A percentile compares a stretch with the other conserved stretches of the same genome.
Conservation (phyloP, 2,888 invertebrate species). For the Pristionchus arcanus region DNA sequence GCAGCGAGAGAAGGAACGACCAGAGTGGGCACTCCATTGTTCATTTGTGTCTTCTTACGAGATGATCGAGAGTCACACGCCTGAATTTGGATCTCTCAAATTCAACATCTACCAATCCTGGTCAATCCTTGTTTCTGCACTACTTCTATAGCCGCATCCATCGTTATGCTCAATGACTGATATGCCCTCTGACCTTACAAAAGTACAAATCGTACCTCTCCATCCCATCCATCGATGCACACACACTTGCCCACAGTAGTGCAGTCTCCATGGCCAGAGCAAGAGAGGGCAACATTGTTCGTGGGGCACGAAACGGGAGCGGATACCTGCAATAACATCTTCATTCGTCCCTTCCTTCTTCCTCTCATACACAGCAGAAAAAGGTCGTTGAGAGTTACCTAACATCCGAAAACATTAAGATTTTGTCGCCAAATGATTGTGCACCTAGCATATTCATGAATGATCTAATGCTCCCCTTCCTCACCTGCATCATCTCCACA, state of each 20-base stretch:
- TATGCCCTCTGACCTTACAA: too few species aligned
- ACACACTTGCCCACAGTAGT: slow-evolving; percentile 80
- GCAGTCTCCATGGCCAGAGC: slow-evolving; percentile 91
- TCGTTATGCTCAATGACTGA: background rate
- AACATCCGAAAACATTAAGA: too few species aligned
- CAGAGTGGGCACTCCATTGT: slow-evolving; percentile 30
- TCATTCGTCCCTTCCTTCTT: background rate
- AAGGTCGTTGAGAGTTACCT: too few species aligned
- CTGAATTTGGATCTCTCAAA: background rate
- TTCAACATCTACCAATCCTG: background rate
- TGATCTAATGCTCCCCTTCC: background rate
- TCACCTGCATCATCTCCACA: slow-evolving; percentile 68
- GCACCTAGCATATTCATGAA: too few species aligned
- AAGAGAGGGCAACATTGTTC: slow-evolving; percentile 91
- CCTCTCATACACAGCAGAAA: background rate
- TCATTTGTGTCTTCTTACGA: background rate
- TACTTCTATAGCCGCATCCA: background rate
- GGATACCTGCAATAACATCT: slow-evolving; percentile 62
- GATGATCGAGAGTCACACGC: slow-evolving; percentile 53
- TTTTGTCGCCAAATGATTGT: too few species aligned
- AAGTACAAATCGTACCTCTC: slow-evolving; percentile 63
- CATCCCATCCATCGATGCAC: slow-evolving; percentile 87
- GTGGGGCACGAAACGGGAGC: slow-evolving; percentile 86
- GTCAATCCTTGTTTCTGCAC: background rate
- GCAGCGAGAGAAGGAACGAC: slow-evolving; percentile 68